phyloP scores from a whole-genome alignment of 2,888 invertebrate genomes.

The Acrobasis suavella region DNA sequence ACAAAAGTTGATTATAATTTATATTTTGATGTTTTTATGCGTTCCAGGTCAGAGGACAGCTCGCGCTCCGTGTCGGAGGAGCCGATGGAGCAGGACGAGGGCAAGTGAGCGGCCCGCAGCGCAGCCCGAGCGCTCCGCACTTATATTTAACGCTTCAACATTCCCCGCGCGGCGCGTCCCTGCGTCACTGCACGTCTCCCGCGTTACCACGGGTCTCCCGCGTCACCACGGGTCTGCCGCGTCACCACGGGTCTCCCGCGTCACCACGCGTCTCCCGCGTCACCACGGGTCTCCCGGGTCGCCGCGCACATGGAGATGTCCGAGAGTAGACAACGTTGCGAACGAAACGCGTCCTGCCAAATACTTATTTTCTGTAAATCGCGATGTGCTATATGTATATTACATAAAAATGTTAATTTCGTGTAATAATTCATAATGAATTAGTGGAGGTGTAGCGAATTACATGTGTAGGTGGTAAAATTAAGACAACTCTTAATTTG shows the following conservation, averaged over 20 bases:
- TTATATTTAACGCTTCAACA: constrained; percentile 23
- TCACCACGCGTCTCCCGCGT: no score
- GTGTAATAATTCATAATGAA: constrained; percentile 52
- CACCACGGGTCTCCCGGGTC: no score
- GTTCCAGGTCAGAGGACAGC: constrained; percentile 82
- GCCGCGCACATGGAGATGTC: no score
- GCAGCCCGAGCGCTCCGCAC: constrained; percentile 3
- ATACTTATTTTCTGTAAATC: constrained; percentile 43
- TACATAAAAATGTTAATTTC: constrained; percentile 49
- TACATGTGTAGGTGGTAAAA: constrained; percentile 52
- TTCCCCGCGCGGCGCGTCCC: constrained; percentile 22
- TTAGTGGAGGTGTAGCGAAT: constrained; percentile 48
- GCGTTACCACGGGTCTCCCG: no score
- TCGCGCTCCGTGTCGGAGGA: constrained; percentile 88
- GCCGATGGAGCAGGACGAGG: constrained; percentile 93
- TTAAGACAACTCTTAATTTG: constrained; percentile 72
- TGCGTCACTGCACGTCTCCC: no score
- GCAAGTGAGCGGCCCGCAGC: constrained; percentile 81
- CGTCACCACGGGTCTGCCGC: no score
- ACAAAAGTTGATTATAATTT: no score
- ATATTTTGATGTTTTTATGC: neutral
- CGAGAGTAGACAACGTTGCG: constrained; percentile 36
- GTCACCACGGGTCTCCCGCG: no score
- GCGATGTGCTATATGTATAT: constrained; percentile 46
- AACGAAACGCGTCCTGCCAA: constrained; percentile 51